Base-by-base conservation (phyloP, 37 sponge, comb jelly and placozoan genomes). In the Aplysina aerophoba region DNA sequence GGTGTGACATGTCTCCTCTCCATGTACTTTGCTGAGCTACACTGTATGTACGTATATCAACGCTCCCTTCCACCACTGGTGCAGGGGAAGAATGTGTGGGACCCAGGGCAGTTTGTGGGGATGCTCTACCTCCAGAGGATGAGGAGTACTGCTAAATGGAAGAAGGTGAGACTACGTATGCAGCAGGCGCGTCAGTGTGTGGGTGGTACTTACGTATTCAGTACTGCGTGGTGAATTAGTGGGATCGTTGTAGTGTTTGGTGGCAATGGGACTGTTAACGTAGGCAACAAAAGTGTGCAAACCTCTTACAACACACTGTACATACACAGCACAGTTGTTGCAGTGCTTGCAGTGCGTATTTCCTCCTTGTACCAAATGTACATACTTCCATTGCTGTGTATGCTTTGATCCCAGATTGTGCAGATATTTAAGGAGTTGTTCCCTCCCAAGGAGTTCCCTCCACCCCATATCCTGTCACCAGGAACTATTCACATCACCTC, bases 71-170 rank as follows among this genome's bases (percentile, higher is more conserved):
- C 50, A 44, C 3, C 50, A 44, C 50, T 44, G 50, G 8, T 40
- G 25, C 24, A 75, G 78, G 20, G 12, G 16, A 19, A 39, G 20
- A 56, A 54, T 30, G 19, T 56, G 16, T 53, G 37, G 34, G 85
- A 90, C 55, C 96, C 94, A 35, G 79, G 92, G 21, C 65, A 55
- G 74, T 96, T 87, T 81, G 84, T 96, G 36, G 80, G 86, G 15
- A 0, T 88, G 28, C 63, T 96, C 0, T 96, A 89, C 58, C 30
- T 66, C 36, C 61, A 56, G 0, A 88, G 95, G 62, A 65, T 96
- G 58, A 87, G 96, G 35, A 50, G 33, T 86, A 44, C 69, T 86
- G 25, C 33, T 14, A 0, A 27, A 87, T 83, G 93, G 93, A 65
- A 61, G 80, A 34, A 33, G 6, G 31, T 71, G 73, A 27, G 64